Base-by-base conservation (phyloP, 2,113 vertebrate genomes). In the Spizaetus ornatus region DNA sequence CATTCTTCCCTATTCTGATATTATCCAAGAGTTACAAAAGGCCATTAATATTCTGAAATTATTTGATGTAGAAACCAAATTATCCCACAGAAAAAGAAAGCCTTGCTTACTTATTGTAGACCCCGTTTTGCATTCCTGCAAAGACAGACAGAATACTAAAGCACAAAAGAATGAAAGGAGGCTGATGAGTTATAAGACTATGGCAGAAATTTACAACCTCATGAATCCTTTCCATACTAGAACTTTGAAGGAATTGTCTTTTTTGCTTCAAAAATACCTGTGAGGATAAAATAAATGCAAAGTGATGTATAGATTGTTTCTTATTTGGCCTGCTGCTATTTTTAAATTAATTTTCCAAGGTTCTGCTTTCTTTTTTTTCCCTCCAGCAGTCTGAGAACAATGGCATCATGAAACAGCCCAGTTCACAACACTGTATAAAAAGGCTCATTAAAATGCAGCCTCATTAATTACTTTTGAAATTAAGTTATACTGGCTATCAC, bases 391-490 rank as follows among this genome's bases (percentile, higher is more conserved):
- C 50, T 36, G 74, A 80, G 94, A 97, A 89, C 69, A 92, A 89
- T 21, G 42, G 65, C 73, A 70, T 38, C 59, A 26, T 78, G 61
- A 94, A 96, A 96, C 50, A 93, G 71, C 74, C 90, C 63, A 21
- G 90, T 80, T 97, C 82, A 79, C 80, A 86, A 72, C 26, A 67
- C 69, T 63, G 53, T 62, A n/a, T 86, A 67, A 94, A 96, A 93
- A 92, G 16, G 31, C 58, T 95, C 83, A 94, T 95, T 97, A 95
- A 91, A 88, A 96, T 92, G 73, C 66, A 94, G 71, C n/a, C 82
- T 93, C 90, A 72, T 96, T 97, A 94, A 97, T 97, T 96, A 96
- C 86, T 81, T 89, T 84, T 85, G 78, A 94, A 97, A 97, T 97
- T 91, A 96, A 97, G 84, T 95, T 96, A 89, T 90, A 91, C 52